Evolutionary conservation across 2,113 vertebrate species (phyloP), one percentile per base, ranked within the genome.

Genomic region (Seriola rivoliana): DNA sequence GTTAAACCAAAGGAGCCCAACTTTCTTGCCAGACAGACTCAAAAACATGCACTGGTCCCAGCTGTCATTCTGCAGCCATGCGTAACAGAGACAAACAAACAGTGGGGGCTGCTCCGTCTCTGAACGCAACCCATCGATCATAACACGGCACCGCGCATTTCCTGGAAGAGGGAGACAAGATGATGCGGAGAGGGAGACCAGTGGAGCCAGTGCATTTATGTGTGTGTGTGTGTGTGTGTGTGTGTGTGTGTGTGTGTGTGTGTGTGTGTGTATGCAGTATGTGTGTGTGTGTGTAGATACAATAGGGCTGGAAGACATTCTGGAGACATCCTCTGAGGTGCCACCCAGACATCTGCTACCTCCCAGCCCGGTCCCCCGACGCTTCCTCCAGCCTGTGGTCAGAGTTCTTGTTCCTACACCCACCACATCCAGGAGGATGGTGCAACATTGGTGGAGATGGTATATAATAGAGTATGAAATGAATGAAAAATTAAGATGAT

Each of bases 71-170:
- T 72, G 86, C 85, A 93, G 83, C 87, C 90, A 82, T 89, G 92
- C 71, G 82, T 71, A 85, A 90, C 91, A 52, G 77, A 92, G 78
- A 88, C 89, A 89, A 91, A 91, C 91, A 91, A 92, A 93, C 91
- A 91, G 82, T 78, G 87, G 83, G 82, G 88, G 86, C 78, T 73
- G 90, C 86, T 88, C 70, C n/a, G 29, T 91, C 81, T 89, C 85
- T 38, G 38, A 92, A 92, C 63, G 76, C 85, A 90, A 73, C 67
- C 78, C 92, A 93, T 94, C 91, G 80, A 93, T 94, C 90, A 93
- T 90, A 60, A 86, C 80, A 71, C 57, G 46, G 86, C 88, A 67
- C 67, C 76, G 3, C 69, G 78, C 84, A 86, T 83, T 91, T 92
- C 86, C 89, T 87, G 89, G 89, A 93, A 93, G 84, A 85, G 73